These are phyloP conservation scores for Hydrozoanthus gracilis DNA, from an alignment of 92 coral and sea anemone species.

Conservation along the genomic window DNA sequence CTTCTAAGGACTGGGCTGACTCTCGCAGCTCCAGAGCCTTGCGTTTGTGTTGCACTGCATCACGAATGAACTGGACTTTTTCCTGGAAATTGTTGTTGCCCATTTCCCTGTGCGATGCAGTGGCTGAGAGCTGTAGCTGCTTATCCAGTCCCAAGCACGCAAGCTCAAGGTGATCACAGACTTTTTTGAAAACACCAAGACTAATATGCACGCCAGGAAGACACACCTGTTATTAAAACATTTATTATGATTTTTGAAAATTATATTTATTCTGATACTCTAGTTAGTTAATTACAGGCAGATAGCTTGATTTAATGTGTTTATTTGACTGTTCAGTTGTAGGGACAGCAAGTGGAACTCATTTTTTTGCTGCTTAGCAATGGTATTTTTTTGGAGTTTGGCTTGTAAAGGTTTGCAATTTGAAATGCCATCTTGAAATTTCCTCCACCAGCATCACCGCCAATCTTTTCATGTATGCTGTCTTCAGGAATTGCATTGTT, in stretches of 20 bases:
- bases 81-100: too few relatives aligned
- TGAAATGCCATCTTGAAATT: conserved; percentile 28
- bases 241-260: background rate
- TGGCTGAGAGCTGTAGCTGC: too few relatives aligned
- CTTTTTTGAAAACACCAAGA: conserved; percentile 18
- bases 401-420: conserved; percentile 31
- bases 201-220: conserved; percentile 14
- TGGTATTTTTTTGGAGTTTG: background rate
- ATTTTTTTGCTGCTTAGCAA: background rate
- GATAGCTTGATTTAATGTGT: too few relatives aligned
- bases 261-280: background rate
- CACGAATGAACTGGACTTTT: too few relatives aligned
- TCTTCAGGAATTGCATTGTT: conserved; percentile 33
- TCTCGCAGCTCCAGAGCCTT: too few relatives aligned
- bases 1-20: too few relatives aligned
- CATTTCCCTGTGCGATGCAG: too few relatives aligned
- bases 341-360: conserved; percentile 4
- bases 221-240: conserved; percentile 11
- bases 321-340: background rate
- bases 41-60: too few relatives aligned
- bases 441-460: conserved; percentile 51
- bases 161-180: conserved; percentile 3
- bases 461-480: conserved; percentile 42
- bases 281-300: too few relatives aligned
- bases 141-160: conserved; percentile 13